Percentiles rank a stretch among this genome's conserved stretches.
Evolutionary conservation across 2,888 invertebrate species (phyloP).

Genomic region (Imbricaverruca yamaguchii): DNA sequence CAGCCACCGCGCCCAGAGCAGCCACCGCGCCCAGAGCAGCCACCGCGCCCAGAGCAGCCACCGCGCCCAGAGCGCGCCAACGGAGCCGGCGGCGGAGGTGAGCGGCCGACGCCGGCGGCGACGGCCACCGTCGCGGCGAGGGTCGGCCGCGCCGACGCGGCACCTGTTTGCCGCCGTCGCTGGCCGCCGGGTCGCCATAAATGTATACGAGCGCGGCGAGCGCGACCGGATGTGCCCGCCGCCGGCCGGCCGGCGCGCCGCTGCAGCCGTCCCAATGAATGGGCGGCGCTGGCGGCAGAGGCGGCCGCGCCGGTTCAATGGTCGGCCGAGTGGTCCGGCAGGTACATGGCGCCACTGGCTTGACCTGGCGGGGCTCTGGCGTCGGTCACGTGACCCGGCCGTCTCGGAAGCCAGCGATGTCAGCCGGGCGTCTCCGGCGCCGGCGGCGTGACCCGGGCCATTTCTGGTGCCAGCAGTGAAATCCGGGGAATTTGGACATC

Average conservation of each 20-base stretch:
- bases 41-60: too few species aligned
- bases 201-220: neutral
- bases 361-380: too few species aligned
- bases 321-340: neutral
- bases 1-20: too few species aligned
- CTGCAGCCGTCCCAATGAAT: neutral
- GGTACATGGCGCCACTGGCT: too few species aligned
- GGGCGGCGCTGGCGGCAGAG: neutral
- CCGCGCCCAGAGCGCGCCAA: too few species aligned
- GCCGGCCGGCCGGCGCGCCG: neutral
- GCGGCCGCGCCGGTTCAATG: neutral
- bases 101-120: neutral
- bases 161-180: constrained; percentile 15
- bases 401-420: neutral
- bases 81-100: neutral
- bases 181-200: constrained; percentile 16
- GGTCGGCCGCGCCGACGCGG: neutral
- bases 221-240: constrained; percentile 4
- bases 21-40: too few species aligned
- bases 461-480: too few species aligned
- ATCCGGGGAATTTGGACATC: too few species aligned
- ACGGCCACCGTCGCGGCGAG: too few species aligned
- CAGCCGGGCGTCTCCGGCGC: neutral
- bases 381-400: neutral
- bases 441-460: neutral